Base-by-base conservation (phyloP, 2,113 vertebrate species). In the Odontesthes bonariensis region DNA sequence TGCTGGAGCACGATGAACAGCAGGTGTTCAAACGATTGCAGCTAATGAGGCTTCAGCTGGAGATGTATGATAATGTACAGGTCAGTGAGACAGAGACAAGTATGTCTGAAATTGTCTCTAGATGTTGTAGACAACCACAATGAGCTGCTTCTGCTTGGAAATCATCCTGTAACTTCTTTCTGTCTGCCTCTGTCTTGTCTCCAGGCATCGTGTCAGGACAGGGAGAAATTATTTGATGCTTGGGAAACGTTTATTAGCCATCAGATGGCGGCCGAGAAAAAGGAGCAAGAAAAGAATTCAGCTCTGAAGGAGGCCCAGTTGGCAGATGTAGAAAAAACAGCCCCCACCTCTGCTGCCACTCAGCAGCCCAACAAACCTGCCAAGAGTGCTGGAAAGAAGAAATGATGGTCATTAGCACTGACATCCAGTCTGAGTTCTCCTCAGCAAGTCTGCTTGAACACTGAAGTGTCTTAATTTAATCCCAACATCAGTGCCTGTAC, bases 41-140 rank as follows among this genome's bases (percentile, higher is more conserved):
- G 55, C 53, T 95, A 55, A 96, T 95, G 79, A 79, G 86, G 53
- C 73, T 63, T 56, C 85, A 95, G 58, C 66, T 95, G 76, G 88
- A 95, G 58, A 94, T 88, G 79, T 95, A 95, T 54, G 87, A 94
- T 31, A 85, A 89, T 44, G 87, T 97, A 73, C 92, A 95, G 94
- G 97, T 98, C 61, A 82, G 77, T 65, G 22, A 76, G 19, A 69
- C 8, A 54, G 20, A 57, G 12, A 4, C n/a, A 33, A 17, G 23
- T 47, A 52, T 20, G 16, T 56, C 38, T 73, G 22, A 42, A 53
- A 62, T 14, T 47, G 1, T 66, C 20, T 54, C 6, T 19, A 49
- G 46, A 27, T 10, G 3, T 8, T n/a, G 23, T 16, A 58, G 38
- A 46, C 23, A 1, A 12, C 33, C 17, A 42, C 59, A 75, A 53